Conservation (phyloP, 2,113 vertebrate genomes). For the Pangasianodon hypophthalmus region DNA sequence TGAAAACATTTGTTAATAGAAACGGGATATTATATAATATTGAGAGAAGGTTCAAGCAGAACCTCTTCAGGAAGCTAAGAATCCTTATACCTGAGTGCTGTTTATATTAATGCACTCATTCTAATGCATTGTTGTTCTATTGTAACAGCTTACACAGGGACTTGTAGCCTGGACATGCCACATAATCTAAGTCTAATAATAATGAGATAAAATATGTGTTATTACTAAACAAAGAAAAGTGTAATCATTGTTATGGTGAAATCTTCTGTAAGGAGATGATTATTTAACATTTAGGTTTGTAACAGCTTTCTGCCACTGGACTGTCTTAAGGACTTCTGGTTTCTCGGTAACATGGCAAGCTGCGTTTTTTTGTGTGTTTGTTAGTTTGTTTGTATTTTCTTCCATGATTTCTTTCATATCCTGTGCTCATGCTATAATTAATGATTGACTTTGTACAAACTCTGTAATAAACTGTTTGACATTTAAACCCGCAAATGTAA, state of each 20-base stretch:
- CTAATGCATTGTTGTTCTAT: background rate
- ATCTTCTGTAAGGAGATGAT: too few species aligned
- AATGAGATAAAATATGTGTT: too few species aligned
- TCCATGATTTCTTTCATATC: background rate
- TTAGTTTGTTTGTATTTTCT: background rate
- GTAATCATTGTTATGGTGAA: too few species aligned
- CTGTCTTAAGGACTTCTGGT: background rate
- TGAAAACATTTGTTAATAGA: background rate
- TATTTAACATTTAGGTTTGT: too few species aligned
- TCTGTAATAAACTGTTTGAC: background rate
- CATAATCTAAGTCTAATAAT: too few species aligned
- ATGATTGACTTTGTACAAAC: background rate
- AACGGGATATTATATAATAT: background rate
- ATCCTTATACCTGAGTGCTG: background rate
- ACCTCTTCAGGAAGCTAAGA: background rate
- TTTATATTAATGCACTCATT: background rate
- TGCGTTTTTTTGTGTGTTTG: too few species aligned
- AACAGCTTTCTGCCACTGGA: too few species aligned
- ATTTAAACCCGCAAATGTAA: slow-evolving; percentile 6
- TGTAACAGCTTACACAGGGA: background rate
- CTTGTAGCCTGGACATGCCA: too few species aligned
- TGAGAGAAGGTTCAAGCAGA: background rate
- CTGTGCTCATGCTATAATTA: background rate
- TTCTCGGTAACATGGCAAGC: background rate
- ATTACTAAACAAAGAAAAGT: too few species aligned